Conservation (phyloP, 1,140 invertebrate species). For the Macrosteles quadrilineatus region DNA sequence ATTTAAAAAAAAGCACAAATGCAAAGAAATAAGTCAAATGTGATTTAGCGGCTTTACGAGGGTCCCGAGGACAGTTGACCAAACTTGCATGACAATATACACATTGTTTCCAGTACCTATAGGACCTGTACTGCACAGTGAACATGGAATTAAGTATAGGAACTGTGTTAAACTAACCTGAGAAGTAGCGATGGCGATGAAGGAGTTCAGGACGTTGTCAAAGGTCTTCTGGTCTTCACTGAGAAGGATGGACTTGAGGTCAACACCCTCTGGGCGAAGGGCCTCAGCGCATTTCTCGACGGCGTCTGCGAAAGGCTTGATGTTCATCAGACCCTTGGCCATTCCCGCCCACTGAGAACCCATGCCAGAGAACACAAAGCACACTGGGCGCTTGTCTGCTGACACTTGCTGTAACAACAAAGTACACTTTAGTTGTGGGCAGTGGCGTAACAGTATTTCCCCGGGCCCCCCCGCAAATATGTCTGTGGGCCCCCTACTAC, state of each 20-base stretch:
- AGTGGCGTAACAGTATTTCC: neutral
- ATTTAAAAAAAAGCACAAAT: too few relatives aligned
- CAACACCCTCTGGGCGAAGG: slow-evolving; percentile 73
- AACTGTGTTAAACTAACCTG: too few relatives aligned
- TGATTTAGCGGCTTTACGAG: too few relatives aligned
- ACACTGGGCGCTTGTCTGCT: slow-evolving; percentile 73
- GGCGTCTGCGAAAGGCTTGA: slow-evolving; percentile 77
- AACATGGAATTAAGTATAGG: too few relatives aligned
- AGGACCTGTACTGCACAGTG: too few relatives aligned
- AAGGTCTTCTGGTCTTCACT: slow-evolving; percentile 73
- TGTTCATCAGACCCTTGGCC: slow-evolving; percentile 78
- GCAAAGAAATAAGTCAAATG: too few relatives aligned
- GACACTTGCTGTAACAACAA: slow-evolving; percentile 37
- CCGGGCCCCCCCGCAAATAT: too few relatives aligned
- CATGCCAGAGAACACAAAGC: slow-evolving; percentile 96
- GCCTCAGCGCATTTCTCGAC: slow-evolving; percentile 74
- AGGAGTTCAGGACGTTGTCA: slow-evolving; percentile 83
- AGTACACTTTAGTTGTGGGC: too few relatives aligned
- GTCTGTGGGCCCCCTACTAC: too few relatives aligned
- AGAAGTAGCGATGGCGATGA: slow-evolving; percentile 91
- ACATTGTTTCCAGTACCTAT: too few relatives aligned
- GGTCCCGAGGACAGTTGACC: too few relatives aligned
- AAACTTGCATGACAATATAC: too few relatives aligned
- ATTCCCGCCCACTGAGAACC: slow-evolving; percentile 96
- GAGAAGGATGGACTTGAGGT: slow-evolving; percentile 79